Evolutionary conservation across 2,888 invertebrate genomes (phyloP), one percentile per base, ranked within the genome.

Genomic region (Lasiommata megera): DNA sequence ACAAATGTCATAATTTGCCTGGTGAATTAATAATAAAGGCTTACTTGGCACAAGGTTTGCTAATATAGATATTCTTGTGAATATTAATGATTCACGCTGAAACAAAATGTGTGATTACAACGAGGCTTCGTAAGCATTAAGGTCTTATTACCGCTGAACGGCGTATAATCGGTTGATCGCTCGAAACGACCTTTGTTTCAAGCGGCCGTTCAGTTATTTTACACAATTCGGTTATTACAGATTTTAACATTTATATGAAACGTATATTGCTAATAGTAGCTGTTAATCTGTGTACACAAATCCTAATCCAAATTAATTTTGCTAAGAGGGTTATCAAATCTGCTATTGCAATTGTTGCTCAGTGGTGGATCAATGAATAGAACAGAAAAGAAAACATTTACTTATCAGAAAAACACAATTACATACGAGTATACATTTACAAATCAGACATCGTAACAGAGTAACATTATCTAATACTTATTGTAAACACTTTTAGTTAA

Each of bases 211-310:
- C 54, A 64, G 66, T 69, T 69, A 73, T 74, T 76, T 79, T 78
- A 77, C 2, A 23, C 5, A 23, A 63, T 66, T 70, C 72, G 68
- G 74, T 76, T 23, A 76, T 73, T 73, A 71, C 71, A 72, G 68
- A 70, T 73, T 67, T 67, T 77, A 73, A 77, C 73, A 74, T 70
- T 71, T 73, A 72, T 28, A 0, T 0, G 28, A 28, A 28, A 7
- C 48, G 37, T 17, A 11, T 34, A 17, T 7, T 23, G 23, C n/a
- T n/a, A n/a, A n/a, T n/a, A n/a, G n/a, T n/a, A n/a, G n/a, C n/a
- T n/a, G n/a, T n/a, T n/a, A n/a, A n/a, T n/a, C n/a, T n/a, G n/a
- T n/a, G n/a, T n/a, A n/a, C n/a, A n/a, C n/a, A n/a, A n/a, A n/a
- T n/a, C n/a, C n/a, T n/a, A n/a, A n/a, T n/a, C n/a, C n/a, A n/a